Percentiles rank a stretch among this genome's conserved stretches.
These are phyloP conservation scores for Pocillopora grandis DNA, from an alignment of 92 coral and sea anemone genomes.

Conservation along the genomic window DNA sequence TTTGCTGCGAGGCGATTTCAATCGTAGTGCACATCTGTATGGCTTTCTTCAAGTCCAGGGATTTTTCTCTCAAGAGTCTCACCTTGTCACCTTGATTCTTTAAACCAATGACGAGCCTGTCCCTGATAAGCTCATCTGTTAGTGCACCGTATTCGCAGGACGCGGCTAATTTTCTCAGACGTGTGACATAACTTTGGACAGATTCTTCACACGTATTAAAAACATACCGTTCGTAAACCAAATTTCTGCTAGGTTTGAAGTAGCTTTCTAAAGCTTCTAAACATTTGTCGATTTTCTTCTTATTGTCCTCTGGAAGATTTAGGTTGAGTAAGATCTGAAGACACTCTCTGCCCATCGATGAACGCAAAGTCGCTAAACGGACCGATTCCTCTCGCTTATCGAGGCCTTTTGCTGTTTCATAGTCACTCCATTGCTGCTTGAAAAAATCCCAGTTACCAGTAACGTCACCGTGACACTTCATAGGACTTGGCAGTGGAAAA, in stretches of 20 bases:
- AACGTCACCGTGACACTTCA: conserved; percentile 48
- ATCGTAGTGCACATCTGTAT: conserved; percentile 49
- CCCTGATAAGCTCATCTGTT: conserved; percentile 57
- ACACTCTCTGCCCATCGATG: conserved; percentile 52
- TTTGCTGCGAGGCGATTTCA: conserved; percentile 40
- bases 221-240: conserved; percentile 31
- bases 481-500: conserved; percentile 45
- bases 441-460: conserved; percentile 56
- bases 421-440: conserved; percentile 51
- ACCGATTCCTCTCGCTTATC: conserved; percentile 31
- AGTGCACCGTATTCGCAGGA: conserved; percentile 56
- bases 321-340: conserved; percentile 27
- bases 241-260: conserved; percentile 60
- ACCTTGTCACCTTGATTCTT: conserved; percentile 40
- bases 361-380: conserved; percentile 45
- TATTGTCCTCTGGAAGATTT: conserved; percentile 24
- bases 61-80: conserved; percentile 52
- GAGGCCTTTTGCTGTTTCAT: conserved; percentile 51
- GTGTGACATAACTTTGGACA: conserved; percentile 44
- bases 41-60: conserved; percentile 45
- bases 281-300: conserved; percentile 16
- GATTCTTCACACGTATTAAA: conserved; percentile 57
- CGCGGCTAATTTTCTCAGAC: conserved; percentile 34
- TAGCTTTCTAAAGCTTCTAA: conserved; percentile 39
- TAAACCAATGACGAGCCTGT: conserved; percentile 54